phyloP scores from a whole-genome alignment of 2,888 invertebrate genomes.

The Dicyrtoma fusca region DNA sequence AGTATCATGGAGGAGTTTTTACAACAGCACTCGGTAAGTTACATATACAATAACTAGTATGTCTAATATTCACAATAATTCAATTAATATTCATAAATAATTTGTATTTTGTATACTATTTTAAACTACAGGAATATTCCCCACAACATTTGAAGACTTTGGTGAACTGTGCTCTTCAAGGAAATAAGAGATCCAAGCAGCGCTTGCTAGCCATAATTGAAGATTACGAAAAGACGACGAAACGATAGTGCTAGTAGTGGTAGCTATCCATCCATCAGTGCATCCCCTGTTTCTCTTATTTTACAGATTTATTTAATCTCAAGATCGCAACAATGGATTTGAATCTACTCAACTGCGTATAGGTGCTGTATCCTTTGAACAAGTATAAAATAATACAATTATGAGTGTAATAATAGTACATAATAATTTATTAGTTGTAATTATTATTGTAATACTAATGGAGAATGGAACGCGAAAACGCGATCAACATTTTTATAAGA shows the following conservation, averaged over 20 bases:
- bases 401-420: too few species aligned
- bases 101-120: too few species aligned
- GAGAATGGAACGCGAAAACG: not conserved
- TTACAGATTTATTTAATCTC: not conserved
- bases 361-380: too few species aligned
- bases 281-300: too few species aligned
- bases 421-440: too few species aligned
- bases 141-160: slow-evolving; percentile 80
- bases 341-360: not conserved
- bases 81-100: too few species aligned
- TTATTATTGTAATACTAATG: too few species aligned
- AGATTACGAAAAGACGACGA: slow-evolving; percentile 60
- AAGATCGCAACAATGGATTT: not conserved
- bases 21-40: slow-evolving; percentile 71
- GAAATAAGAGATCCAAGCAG: slow-evolving; percentile 83
- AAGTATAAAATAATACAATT: too few species aligned
- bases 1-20: slow-evolving; percentile 87
- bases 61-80: not conserved
- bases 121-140: slow-evolving; percentile 26
- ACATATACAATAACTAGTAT: not conserved
- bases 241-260: too few species aligned
- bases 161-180: slow-evolving; percentile 82
- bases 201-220: slow-evolving; percentile 75
- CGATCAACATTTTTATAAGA: too few species aligned
- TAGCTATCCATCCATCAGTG: too few species aligned